Percentiles rank a stretch among this genome's conserved stretches.
Conservation (phyloP, 2,113 vertebrate species). For the Catharus bicknelli region DNA sequence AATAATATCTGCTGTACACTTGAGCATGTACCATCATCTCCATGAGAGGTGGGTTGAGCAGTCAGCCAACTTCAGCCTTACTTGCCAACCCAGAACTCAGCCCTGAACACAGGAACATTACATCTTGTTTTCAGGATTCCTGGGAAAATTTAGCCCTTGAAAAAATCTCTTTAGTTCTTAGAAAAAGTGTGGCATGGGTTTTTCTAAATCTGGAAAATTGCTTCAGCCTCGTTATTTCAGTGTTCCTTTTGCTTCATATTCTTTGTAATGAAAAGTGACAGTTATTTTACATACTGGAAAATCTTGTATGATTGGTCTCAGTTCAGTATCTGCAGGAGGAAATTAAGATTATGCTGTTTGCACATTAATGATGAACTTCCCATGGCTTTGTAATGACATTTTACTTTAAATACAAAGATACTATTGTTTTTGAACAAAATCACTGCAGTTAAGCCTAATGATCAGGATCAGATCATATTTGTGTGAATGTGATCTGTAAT, state of each 20-base stretch:
- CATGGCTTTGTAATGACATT: slow-evolving; percentile 33
- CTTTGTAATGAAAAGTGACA: slow-evolving; percentile 39
- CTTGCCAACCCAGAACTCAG: background rate
- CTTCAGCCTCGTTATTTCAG: slow-evolving; percentile 23
- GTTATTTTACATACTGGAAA: slow-evolving; percentile 36
- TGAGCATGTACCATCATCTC: background rate
- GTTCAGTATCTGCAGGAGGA: slow-evolving; percentile 36
- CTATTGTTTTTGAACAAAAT: background rate
- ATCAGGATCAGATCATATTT: background rate
- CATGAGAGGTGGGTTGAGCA: background rate
- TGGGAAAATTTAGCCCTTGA: background rate
- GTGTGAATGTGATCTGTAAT: slow-evolving; percentile 15
- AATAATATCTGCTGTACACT: background rate
- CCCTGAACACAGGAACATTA: background rate
- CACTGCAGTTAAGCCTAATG: background rate
- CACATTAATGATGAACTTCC: background rate
- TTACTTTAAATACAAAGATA: background rate
- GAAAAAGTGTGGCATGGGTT: background rate
- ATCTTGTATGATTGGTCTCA: slow-evolving; percentile 12
- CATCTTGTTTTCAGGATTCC: background rate
- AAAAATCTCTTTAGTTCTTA: background rate
- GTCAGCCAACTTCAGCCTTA: background rate
- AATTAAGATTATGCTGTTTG: slow-evolving; percentile 6
- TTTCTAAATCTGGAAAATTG: slow-evolving; percentile 16
- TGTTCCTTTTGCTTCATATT: slow-evolving; percentile 26